Evolutionary conservation across 2,888 invertebrate genomes (phyloP), one percentile per base, ranked within the genome.

Genomic region (Gibbula magus): DNA sequence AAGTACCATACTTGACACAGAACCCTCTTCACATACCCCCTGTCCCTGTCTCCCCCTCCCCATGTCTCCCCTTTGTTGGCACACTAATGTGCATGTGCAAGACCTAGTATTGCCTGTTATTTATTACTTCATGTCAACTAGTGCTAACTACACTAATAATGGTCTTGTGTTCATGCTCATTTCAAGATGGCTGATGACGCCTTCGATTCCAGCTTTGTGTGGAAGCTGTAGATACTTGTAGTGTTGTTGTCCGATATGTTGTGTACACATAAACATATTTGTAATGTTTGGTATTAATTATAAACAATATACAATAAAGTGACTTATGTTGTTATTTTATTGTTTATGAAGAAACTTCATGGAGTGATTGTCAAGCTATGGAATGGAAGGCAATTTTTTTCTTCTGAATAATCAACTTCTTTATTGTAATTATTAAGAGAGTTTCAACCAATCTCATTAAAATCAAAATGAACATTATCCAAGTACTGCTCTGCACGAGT

Each of bases 61-160:
- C 45, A 8, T n/a, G 10, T n/a, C 29, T 61, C 29, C 61, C 22
- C 61, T n/a, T 25, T 22, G 61, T 61, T 61, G 22, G 25, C 61
- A 61, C 61, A 16, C 13, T 13, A 13, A 25, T 61, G 61, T 61
- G 61, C 61, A 25, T 61, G 29, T 61, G 25, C 29, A 61, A 61
- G 29, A 61, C 29, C 56, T 61, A 61, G 61, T 61, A 61, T 61
- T 61, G 61, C 61, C 61, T 25, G 61, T 61, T 61, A 61, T 61
- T 61, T 61, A 61, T 61, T 61, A 25, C 16, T 61, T 61, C 29
- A 22, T 61, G 29, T 61, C 29, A 61, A 25, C 61, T 61, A 61
- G 61, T 61, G 61, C 29, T 61, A 29, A 61, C 16, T 61, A 29
- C 18, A 18, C 25, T 22, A 29, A 25, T 32, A 61, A 61, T 61